Evolutionary conservation across 2,888 invertebrate species (phyloP).

Genomic region (Pammene fasciana): DNA sequence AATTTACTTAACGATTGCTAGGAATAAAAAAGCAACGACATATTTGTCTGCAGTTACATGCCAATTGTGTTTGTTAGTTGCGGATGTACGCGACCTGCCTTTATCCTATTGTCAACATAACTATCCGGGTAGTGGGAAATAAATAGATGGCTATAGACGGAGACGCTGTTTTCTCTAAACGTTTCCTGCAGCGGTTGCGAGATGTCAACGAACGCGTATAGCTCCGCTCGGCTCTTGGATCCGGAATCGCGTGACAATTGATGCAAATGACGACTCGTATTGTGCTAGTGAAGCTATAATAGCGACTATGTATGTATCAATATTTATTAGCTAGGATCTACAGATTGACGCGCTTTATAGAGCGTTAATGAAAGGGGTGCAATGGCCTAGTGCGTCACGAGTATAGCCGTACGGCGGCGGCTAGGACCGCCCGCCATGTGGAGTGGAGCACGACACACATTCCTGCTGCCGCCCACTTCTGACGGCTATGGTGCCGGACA

Average conservation of each 20-base stretch:
- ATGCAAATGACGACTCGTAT: conserved; percentile 48
- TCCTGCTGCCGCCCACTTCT: conserved; percentile 70
- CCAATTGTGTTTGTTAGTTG: conserved; percentile 30
- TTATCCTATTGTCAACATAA: conserved; percentile 48
- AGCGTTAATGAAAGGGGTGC: conserved; percentile 82
- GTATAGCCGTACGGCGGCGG: conserved; percentile 45
- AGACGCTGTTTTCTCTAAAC: conserved; percentile 56
- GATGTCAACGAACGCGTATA: conserved; percentile 62
- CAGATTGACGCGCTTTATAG: conserved; percentile 76
- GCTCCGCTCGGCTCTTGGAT: conserved; percentile 49
- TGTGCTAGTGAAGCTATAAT: conserved; percentile 51
- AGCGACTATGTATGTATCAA: conserved; percentile 56
- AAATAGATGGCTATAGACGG: conserved; percentile 50
- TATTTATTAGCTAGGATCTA: conserved; percentile 68
- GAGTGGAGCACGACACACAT: conserved; percentile 75
- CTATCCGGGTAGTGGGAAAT: conserved; percentile 53
- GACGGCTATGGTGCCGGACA: conserved; percentile 67
- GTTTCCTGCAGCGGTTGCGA: conserved; percentile 59
- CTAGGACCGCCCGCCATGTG: conserved; percentile 50
- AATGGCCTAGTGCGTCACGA: conserved; percentile 72
- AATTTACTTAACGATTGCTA: conserved; percentile 21
- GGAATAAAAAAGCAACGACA: conserved; percentile 14
- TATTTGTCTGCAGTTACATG: conserved; percentile 19
- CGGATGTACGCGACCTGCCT: conserved; percentile 33
- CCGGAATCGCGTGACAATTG: conserved; percentile 57